Base-by-base conservation (phyloP, 1,140 invertebrate species). In the Araneus ventricosus region DNA sequence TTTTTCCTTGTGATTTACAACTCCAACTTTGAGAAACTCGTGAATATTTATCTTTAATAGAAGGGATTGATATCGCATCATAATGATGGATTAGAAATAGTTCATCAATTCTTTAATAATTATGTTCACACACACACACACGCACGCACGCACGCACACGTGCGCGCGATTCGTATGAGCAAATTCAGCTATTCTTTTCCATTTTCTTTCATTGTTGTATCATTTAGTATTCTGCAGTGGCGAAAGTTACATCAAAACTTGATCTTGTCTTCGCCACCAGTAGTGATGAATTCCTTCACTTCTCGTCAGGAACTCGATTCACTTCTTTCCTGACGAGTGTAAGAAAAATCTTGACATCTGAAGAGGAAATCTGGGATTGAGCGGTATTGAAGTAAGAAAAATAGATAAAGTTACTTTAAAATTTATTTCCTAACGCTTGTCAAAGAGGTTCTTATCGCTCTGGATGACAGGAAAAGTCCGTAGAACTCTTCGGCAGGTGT, bases 371-470 rank as follows among this genome's bases (percentile, higher is more conserved):
- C 41, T 84, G 27, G 27, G 80, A 84, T 84, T 84, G 22, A 84
- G 39, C 27, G 52, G 39, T 24, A 27, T 41, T 41, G 6, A 82
- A 41, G 14, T 2, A 70, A 20, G 45, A 27, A 27, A 84, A 41
- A 52, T 27, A 84, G 39, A 84, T 45, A 45, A 45, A 52, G 24
- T 84, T 45, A 52, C 45, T 84, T 24, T 27, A 41, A 52, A 84
- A 84, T 52, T 45, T 84, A 84, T 84, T 84, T 84, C 80, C 24
- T n/a, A 39, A 27, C 24, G 45, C 45, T 41, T 84, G 80, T 84
- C 80, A 84, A 84, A 84, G 22, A 52, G 80, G 39, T 84, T 84
- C 39, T 84, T 84, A 84, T 84, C 80, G 27, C 80, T 45, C 27
- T 24, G 22, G 80, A 84, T 45, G 80, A 52, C n/a, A 45, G 27